These are phyloP conservation scores for Hucho hucho DNA, from an alignment of 2,113 vertebrate genomes.

Conservation along the genomic window DNA sequence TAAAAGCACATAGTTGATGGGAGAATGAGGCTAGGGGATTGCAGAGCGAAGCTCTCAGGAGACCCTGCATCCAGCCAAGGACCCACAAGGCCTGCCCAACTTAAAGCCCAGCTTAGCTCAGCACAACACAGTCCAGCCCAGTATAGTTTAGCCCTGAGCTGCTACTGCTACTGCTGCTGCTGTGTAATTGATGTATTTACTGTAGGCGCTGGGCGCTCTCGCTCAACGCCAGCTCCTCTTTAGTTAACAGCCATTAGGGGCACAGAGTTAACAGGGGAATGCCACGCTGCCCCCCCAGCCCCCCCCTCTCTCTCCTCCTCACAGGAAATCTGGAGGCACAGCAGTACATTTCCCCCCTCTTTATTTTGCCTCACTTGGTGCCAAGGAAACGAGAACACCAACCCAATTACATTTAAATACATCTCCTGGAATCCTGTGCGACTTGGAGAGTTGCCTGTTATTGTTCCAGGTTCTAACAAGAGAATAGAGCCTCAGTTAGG, in stretches of 20 bases:
- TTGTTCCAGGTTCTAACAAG: too few relatives aligned
- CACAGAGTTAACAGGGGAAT: conserved; percentile 28
- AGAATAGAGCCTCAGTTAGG: neutral
- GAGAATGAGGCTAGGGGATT: conserved; percentile 66
- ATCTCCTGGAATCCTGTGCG: neutral
- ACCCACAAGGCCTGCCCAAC: too few relatives aligned
- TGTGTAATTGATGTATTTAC: conserved; percentile 19
- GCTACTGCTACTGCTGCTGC: too few relatives aligned
- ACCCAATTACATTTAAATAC: conserved; percentile 39
- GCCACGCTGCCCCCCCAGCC: conserved; percentile 4
- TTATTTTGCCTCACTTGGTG: neutral
- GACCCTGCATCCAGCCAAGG: too few relatives aligned
- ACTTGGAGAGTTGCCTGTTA: too few relatives aligned
- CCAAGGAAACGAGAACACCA: conserved; percentile 28
- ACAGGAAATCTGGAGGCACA: too few relatives aligned
- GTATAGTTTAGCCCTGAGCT: conserved; percentile 13
- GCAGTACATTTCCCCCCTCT: too few relatives aligned
- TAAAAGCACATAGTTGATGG: conserved; percentile 63
- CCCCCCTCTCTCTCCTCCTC: neutral
- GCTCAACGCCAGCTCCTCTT: conserved; percentile 6
- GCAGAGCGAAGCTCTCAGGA: too few relatives aligned
- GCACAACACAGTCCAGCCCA: conserved; percentile 26
- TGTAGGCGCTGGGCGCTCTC: conserved; percentile 10
- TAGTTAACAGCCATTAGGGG: conserved; percentile 37
- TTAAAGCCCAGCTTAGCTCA: neutral